phyloP scores from a whole-genome alignment of 2,113 vertebrate species.

The Mastomys coucha region DNA sequence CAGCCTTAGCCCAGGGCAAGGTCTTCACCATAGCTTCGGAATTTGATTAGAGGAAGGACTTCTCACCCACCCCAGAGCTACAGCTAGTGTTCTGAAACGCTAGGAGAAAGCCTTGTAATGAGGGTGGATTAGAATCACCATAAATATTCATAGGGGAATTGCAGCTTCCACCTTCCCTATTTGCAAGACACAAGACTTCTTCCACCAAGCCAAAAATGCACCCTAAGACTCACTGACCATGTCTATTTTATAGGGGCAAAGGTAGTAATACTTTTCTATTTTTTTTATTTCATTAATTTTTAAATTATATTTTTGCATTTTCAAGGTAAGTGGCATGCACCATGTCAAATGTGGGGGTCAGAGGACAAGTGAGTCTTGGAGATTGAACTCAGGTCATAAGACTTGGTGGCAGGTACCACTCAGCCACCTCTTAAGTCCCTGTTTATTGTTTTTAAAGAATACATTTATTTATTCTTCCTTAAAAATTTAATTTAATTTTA shows the following conservation, averaged over 20 bases:
- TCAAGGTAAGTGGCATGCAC: neutral
- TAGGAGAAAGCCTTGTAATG: conserved; percentile 5
- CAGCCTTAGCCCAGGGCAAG: neutral
- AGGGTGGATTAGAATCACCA: conserved; percentile 1
- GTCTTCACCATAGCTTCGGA: neutral
- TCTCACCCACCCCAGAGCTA: neutral
- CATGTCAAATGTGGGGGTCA: neutral
- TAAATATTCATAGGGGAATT: conserved; percentile 50
- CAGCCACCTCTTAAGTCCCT: neutral
- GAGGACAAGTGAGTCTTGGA: neutral
- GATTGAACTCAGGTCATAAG: neutral
- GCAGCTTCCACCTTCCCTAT: neutral
- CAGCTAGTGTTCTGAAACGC: neutral
- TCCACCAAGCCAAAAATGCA: too few relatives aligned
- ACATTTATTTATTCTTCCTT: neutral
- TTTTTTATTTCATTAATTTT: neutral
- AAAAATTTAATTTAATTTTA: neutral
- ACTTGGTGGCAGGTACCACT: neutral
- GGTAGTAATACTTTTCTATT: neutral
- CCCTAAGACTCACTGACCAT: neutral
- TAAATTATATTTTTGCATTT: neutral
- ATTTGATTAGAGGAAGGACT: neutral
- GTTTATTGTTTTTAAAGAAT: neutral
- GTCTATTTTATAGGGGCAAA: neutral
- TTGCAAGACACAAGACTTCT: neutral